Percentiles rank a stretch among this genome's conserved stretches.
Evolutionary conservation across 2,113 vertebrate genomes (phyloP).

Genomic region (Microtus oregoni): DNA sequence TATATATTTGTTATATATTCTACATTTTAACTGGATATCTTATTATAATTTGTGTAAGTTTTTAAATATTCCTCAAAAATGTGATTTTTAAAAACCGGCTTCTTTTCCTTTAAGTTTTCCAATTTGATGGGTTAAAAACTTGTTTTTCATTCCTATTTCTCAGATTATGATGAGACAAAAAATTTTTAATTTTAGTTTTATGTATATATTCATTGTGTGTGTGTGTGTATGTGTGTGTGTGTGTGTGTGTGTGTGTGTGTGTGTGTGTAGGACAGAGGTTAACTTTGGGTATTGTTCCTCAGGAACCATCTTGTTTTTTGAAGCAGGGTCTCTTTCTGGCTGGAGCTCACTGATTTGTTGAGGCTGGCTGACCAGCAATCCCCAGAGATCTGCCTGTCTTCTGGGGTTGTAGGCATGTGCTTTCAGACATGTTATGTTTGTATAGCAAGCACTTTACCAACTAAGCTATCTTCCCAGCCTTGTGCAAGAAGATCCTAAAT

Average conservation of each 20-base stretch:
- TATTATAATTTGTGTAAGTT: neutral
- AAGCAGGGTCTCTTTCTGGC: neutral
- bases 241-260: no score
- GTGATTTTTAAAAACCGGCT: neutral
- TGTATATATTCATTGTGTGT: neutral
- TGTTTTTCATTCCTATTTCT: slow-evolving; percentile 38
- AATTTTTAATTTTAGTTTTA: neutral
- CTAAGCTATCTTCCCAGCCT: neutral
- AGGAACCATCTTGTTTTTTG: neutral
- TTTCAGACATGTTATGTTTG: neutral
- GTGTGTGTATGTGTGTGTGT: no score
- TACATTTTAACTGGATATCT: slow-evolving; percentile 24
- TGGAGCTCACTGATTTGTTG: neutral
- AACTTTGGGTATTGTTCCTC: neutral
- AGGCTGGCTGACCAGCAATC: neutral
- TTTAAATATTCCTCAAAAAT: slow-evolving; percentile 45
- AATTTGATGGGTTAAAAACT: slow-evolving; percentile 26
- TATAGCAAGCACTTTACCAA: neutral
- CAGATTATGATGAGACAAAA: neutral
- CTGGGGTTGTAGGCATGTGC: no score
- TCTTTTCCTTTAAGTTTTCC: slow-evolving; percentile 26
- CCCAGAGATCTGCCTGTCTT: neutral
- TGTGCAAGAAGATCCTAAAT: neutral
- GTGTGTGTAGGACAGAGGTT: neutral
- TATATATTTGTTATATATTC: neutral